phyloP scores from a whole-genome alignment of 2,888 invertebrate genomes.

The Ypsolopha sequella region DNA sequence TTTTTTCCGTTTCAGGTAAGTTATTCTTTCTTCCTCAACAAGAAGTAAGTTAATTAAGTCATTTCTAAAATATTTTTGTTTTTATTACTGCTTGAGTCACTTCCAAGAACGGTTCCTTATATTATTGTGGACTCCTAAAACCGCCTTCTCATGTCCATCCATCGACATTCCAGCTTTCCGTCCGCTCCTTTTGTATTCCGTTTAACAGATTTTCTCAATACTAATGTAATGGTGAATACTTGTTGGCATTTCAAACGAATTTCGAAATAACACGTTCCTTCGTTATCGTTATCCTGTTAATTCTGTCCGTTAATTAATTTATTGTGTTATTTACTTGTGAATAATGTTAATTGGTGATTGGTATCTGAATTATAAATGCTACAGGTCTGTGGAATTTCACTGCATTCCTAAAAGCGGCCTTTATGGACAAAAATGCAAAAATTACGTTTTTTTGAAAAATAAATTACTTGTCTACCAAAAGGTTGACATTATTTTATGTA shows the following conservation, averaged over 20 bases:
- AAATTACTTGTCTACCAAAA: too few relatives aligned
- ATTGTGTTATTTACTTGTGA: slow-evolving; percentile 11
- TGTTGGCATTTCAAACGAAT: background rate
- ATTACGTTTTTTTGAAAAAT: background rate
- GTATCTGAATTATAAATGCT: background rate
- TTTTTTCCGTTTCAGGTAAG: too few relatives aligned
- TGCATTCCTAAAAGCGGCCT: too few relatives aligned
- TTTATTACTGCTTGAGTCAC: too few relatives aligned
- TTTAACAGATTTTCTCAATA: background rate
- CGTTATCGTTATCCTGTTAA: slow-evolving; percentile 24
- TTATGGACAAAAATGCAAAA: background rate
- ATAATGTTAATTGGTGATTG: slow-evolving; percentile 2
- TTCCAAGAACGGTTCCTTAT: background rate
- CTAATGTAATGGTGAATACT: background rate
- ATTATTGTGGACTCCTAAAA: background rate
- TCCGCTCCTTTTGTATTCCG: background rate
- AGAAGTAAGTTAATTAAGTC: too few relatives aligned
- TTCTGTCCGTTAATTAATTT: slow-evolving; percentile 25
- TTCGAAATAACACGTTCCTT: slow-evolving; percentile 9
- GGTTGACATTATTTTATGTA: too few relatives aligned
- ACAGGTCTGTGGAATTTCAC: too few relatives aligned
- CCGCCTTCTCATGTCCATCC: background rate
- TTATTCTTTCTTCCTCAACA: too few relatives aligned
- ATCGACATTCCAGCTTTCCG: background rate
- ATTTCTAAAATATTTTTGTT: too few relatives aligned